A percentile compares a stretch with the other conserved stretches of the same genome.
phyloP scores from a whole-genome alignment of 2,888 invertebrate species.

The Cryptosula pallasiana region DNA sequence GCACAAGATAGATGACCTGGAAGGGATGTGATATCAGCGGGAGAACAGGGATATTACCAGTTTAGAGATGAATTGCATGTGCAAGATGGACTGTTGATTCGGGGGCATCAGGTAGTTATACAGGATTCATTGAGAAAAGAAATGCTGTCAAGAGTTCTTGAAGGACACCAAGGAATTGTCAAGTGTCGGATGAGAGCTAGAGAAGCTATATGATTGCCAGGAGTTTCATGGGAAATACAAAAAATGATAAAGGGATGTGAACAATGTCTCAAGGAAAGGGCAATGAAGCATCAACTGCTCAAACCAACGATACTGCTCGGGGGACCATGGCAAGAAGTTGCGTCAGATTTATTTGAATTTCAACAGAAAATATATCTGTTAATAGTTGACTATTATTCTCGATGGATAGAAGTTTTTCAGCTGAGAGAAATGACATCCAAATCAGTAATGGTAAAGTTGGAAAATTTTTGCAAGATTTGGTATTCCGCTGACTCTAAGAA shows the following conservation, averaged over 20 bases:
- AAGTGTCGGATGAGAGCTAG: neutral
- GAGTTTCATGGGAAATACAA: neutral
- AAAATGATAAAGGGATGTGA: neutral
- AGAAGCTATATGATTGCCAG: neutral
- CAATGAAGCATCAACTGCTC: neutral
- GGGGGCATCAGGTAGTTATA: neutral
- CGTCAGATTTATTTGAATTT: constrained; percentile 29
- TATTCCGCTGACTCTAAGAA: constrained; percentile 27
- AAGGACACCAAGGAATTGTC: neutral
- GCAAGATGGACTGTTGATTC: neutral
- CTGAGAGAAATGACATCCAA: constrained; percentile 25
- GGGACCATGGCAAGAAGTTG: constrained; percentile 30
- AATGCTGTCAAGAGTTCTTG: neutral
- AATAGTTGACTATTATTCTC: constrained; percentile 30
- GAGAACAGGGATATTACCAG: neutral
- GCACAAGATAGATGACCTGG: too few relatives aligned
- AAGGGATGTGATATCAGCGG: neutral
- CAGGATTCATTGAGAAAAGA: neutral
- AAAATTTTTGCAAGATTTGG: constrained; percentile 30
- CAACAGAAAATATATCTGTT: constrained; percentile 27
- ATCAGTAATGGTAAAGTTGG: constrained; percentile 28
- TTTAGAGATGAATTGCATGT: neutral
- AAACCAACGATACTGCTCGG: constrained; percentile 26
- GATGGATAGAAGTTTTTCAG: constrained; percentile 28
- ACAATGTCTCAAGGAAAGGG: neutral